Conservation (phyloP, 2,797 vertebrate genomes). For the Paedocypris micromegethes region DNA sequence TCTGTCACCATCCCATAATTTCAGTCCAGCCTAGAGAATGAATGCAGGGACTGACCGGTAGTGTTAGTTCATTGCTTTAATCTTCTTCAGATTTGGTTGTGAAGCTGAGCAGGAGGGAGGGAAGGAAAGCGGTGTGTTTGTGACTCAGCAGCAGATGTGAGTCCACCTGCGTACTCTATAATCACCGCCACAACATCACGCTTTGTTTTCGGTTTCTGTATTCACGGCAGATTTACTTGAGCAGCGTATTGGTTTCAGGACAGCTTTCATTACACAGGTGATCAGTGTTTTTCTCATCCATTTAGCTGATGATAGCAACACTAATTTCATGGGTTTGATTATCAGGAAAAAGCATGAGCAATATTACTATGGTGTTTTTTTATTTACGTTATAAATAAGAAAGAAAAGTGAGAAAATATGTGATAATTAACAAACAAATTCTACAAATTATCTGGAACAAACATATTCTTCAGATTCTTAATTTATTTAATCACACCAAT, state of each 20-base stretch:
- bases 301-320: no score
- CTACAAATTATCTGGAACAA: no score
- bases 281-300: no score
- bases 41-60: slow-evolving; percentile 35
- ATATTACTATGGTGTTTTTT: no score
- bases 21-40: slow-evolving; percentile 31
- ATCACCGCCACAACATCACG: slow-evolving; percentile 33
- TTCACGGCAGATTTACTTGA: background rate
- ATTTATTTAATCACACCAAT: no score
- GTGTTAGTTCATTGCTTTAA: slow-evolving; percentile 26
- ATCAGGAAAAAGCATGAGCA: no score
- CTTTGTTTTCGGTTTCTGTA: slow-evolving; percentile 20
- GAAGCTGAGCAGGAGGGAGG: slow-evolving; percentile 6
- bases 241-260: no score
- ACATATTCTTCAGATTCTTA: no score
- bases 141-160: slow-evolving; percentile 23
- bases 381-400: no score
- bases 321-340: no score
- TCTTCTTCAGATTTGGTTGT: slow-evolving; percentile 25
- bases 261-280: slow-evolving; percentile 22
- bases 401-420: no score
- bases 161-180: slow-evolving; percentile 36
- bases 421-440: no score
- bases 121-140: background rate
- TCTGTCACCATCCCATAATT: slow-evolving; percentile 39